Percentiles rank a stretch among this genome's conserved stretches.
These are phyloP conservation scores for Caenorhabditis afra DNA, from an alignment of 2,888 invertebrate genomes.

Conservation along the genomic window DNA sequence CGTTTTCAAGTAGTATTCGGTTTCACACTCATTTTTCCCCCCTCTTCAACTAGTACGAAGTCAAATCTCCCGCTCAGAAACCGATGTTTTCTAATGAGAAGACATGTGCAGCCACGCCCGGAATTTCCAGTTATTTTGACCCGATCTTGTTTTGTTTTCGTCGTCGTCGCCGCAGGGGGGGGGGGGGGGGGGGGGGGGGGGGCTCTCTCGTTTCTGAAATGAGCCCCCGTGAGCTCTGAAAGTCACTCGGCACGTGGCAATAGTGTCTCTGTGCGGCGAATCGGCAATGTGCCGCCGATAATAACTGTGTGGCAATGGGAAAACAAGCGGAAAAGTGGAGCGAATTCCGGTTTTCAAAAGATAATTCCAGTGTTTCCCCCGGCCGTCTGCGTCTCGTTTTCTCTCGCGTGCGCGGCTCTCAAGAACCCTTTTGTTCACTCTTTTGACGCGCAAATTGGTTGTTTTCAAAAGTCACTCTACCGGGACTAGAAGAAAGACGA, in stretches of 20 bases:
- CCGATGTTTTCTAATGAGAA: too few relatives aligned
- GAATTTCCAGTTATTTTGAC: not conserved
- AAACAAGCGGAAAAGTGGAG: conserved; percentile 7
- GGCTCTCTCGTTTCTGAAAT: too few relatives aligned
- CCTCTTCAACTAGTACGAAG: not conserved
- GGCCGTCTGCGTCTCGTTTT: conserved; percentile 17
- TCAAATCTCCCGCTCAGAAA: too few relatives aligned
- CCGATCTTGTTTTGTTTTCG: not conserved
- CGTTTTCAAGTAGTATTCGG: conserved; percentile 39
- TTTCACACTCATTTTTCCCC: conserved; percentile 36
- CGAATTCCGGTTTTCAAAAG: conserved; percentile 51
- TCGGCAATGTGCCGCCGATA: too few relatives aligned
- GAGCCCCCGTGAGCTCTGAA: too few relatives aligned
- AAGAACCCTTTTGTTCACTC: conserved; percentile 44
- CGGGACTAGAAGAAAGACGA: too few relatives aligned
- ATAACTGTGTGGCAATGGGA: not conserved
- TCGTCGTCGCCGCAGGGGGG: too few relatives aligned
- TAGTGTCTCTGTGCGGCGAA: too few relatives aligned
- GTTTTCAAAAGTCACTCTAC: conserved; percentile 2
- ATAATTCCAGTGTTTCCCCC: conserved; percentile 48
- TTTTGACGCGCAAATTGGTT: conserved; percentile 40
- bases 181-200: too few relatives aligned
- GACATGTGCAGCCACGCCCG: too few relatives aligned
- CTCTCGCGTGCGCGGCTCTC: conserved; percentile 29
- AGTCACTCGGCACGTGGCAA: too few relatives aligned